These are phyloP conservation scores for Gymnoscopelus microlampas DNA, from an alignment of 2,797 vertebrate species.

Conservation along the genomic window DNA sequence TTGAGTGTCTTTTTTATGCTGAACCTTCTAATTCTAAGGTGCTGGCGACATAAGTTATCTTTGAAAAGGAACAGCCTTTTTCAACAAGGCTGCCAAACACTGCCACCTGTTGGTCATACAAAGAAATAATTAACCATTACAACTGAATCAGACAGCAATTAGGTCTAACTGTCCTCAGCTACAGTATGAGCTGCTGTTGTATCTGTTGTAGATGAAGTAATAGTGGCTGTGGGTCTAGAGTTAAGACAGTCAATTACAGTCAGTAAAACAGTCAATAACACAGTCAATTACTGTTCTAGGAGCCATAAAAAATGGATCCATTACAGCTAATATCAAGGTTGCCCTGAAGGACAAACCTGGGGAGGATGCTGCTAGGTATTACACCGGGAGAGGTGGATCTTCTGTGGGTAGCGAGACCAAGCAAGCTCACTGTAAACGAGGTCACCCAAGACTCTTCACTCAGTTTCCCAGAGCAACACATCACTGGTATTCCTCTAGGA, in stretches of 20 bases:
- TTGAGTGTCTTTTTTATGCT: too few species aligned
- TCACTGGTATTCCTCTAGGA: background rate
- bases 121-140: background rate
- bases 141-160: constrained; percentile 41
- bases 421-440: constrained; percentile 53
- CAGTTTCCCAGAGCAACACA: too few species aligned
- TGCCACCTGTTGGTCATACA: constrained; percentile 60
- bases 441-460: background rate
- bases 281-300: constrained; percentile 64
- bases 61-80: constrained; percentile 4
- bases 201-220: too few species aligned
- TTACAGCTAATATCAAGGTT: constrained; percentile 58
- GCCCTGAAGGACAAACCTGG: constrained; percentile 67
- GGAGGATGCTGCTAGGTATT: constrained; percentile 64
- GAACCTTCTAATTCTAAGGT: too few species aligned
- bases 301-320: constrained; percentile 60
- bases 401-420: constrained; percentile 50
- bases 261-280: background rate
- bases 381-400: constrained; percentile 61
- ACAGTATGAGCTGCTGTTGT: constrained; percentile 1
- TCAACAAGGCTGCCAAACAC: constrained; percentile 40
- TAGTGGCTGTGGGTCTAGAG: too few species aligned
- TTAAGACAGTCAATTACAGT: too few species aligned
- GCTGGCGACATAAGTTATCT: constrained; percentile 3
- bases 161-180: constrained; percentile 42